Percentiles rank a stretch among this genome's conserved stretches.
Evolutionary conservation across 1,140 invertebrate species (phyloP).

Genomic region (Vollenhovia emeryi): DNA sequence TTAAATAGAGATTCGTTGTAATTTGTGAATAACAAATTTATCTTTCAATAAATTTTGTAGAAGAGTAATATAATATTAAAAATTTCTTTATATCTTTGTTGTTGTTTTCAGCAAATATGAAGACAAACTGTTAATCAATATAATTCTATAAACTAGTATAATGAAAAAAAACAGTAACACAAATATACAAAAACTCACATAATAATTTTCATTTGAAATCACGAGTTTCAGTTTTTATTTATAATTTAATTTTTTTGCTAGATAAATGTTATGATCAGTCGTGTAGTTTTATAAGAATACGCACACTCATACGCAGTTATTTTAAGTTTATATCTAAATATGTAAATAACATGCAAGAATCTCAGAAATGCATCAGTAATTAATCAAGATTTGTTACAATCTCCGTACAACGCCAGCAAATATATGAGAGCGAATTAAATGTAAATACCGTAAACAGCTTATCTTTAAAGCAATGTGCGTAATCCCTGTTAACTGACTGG

Average conservation of each 20-base stretch:
- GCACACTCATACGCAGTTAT: not conserved
- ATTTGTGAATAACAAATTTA: not conserved
- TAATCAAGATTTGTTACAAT: conserved; percentile 46
- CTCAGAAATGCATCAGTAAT: conserved; percentile 16
- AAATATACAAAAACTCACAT: not conserved
- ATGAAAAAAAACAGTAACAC: not conserved
- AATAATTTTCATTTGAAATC: not conserved
- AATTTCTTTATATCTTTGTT: not conserved
- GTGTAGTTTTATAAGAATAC: conserved; percentile 2
- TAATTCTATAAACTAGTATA: not conserved
- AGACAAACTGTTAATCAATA: not conserved
- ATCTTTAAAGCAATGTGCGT: not conserved
- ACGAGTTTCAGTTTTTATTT: too few species aligned
- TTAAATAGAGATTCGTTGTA: not conserved
- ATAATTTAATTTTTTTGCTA: too few species aligned
- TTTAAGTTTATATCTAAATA: conserved; percentile 9
- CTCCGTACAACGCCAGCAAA: not conserved
- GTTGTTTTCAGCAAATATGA: not conserved
- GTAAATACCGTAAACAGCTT: conserved; percentile 20
- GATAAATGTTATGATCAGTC: not conserved
- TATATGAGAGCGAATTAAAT: conserved; percentile 33
- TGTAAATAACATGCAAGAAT: not conserved
- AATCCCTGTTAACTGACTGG: not conserved
- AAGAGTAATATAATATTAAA: not conserved
- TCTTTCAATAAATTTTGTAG: not conserved